Percentiles rank a stretch among this genome's conserved stretches.
These are phyloP conservation scores for Drosophila formosana DNA, from an alignment of 2,888 invertebrate genomes.

Conservation along the genomic window DNA sequence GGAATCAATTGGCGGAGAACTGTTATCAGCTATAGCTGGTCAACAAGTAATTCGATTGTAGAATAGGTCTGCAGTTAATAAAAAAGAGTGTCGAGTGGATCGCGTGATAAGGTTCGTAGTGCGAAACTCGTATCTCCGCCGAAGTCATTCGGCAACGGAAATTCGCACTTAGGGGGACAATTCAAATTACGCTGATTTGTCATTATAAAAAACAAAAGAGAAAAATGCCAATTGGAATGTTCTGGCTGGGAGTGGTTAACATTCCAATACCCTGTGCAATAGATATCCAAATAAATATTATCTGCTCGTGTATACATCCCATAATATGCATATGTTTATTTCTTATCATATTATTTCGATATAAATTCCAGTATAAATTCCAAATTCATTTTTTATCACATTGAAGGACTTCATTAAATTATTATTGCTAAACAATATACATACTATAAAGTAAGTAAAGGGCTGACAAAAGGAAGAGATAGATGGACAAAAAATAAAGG, in stretches of 20 bases:
- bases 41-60: slow-evolving; percentile 69
- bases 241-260: neutral
- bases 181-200: slow-evolving; percentile 43
- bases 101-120: slow-evolving; percentile 51
- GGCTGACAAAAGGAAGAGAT: too few relatives aligned
- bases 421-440: too few relatives aligned
- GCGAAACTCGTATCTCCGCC: slow-evolving; percentile 4
- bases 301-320: neutral
- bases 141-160: slow-evolving; percentile 39
- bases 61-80: slow-evolving; percentile 24
- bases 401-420: too few relatives aligned
- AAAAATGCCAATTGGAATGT: neutral
- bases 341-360: too few relatives aligned
- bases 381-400: too few relatives aligned
- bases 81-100: slow-evolving; percentile 42
- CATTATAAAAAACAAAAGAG: slow-evolving; percentile 3
- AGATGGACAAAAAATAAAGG: too few relatives aligned
- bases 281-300: neutral
- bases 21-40: slow-evolving; percentile 55
- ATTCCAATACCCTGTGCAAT: neutral
- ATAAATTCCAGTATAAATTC: too few relatives aligned
- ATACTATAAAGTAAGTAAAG: too few relatives aligned
- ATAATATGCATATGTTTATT: too few relatives aligned
- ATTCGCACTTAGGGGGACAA: slow-evolving; percentile 49
- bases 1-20: slow-evolving; percentile 71